Base-by-base conservation (phyloP, 2,888 invertebrate genomes). In the Drosophila buzzatii region DNA sequence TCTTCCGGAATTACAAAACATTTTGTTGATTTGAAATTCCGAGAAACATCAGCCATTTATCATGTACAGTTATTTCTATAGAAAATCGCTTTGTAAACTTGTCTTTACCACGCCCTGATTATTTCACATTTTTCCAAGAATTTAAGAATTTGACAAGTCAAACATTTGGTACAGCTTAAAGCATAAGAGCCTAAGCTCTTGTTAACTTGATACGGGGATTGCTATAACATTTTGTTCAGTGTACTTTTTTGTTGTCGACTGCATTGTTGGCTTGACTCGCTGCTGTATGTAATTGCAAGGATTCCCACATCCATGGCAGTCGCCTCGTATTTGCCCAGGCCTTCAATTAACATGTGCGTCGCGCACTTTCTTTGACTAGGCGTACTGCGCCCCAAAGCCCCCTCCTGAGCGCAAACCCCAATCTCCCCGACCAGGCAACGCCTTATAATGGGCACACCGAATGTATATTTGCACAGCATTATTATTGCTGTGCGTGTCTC, bases 291-390 rank as follows among this genome's bases (percentile, higher is more conserved):
- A 81, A 84, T 84, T 85, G 85, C 75, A 74, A 68, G 68, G 73
- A 85, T 70, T 37, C 2, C 33, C 44, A 44, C 27, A 41, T 18
- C 27, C 55, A 39, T 39, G 55, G 20, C 55, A 27, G 31, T n/a
- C 41, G 41, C 8, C 41, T 55, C 41, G n/a, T 66, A 61, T 87
- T 82, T 84, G 82, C 70, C 62, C 56, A 73, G 77, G 76, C 73
- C 84, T 86, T 79, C 88, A 87, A 87, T 87, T 88, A 87, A 88
- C 86, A 81, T 87, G 77, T 84, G 79, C 72, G 80, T 66, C 73
- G 74, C 80, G 81, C 84, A 80, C 73, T 87, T 86, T 87, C 86
- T 81, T 82, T 85, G 79, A 71, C 82, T 76, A 56, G 52, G 59
- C 39, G 23, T n/a, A 31, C 27, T 35, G 62, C 39, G 18, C 20